Base-by-base conservation (phyloP, 1,140 invertebrate genomes). In the Pseudomyrmex sp. region DNA sequence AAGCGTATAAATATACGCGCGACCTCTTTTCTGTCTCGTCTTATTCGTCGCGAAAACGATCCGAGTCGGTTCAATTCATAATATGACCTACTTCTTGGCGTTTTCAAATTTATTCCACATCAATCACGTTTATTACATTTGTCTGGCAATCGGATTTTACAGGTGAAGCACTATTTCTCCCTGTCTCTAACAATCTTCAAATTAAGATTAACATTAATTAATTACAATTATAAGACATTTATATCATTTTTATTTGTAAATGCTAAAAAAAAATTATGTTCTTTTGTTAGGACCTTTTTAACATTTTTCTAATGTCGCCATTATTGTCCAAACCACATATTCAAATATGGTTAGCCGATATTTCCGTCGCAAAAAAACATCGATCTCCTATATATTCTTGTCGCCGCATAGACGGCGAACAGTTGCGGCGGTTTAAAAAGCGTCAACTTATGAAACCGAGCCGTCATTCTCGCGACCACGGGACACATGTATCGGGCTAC, bases 1-100 rank as follows among this genome's bases (percentile, higher is more conserved):
- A 70, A 72, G 8, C 23, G 54, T 72, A 80, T 72, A 80, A 80
- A 80, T 70, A 80, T 59, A 80, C 66, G 3, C n/a, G 35, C 46
- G 76, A 80, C 76, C 76, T 44, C 44, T 72, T 80, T 80, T 50
- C 66, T 23, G 0, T 26, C 73, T 23, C 48, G 61, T 35, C 73
- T 59, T 35, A 62, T 75, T 50, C 76, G 75, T 58, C 52, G 63
- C 52, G 23, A 59, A 59, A 59, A 80, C 48, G 54, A 80, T 50
- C 52, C 20, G 44, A 26, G 54, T 70, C 20, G 46, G 15, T 72
- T 80, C 46, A 72, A 80, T 80, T 80, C 66, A 26, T 72, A 80
- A 80, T 80, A 59, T 46, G 76, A 72, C 66, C 76, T 44, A 72
- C 76, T 80, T 80, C 44, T 15, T 44, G 18, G 12, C 26, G 20